These are phyloP conservation scores for Leucoraja ocellata DNA, from an alignment of 2,797 vertebrate species.

Conservation along the genomic window DNA sequence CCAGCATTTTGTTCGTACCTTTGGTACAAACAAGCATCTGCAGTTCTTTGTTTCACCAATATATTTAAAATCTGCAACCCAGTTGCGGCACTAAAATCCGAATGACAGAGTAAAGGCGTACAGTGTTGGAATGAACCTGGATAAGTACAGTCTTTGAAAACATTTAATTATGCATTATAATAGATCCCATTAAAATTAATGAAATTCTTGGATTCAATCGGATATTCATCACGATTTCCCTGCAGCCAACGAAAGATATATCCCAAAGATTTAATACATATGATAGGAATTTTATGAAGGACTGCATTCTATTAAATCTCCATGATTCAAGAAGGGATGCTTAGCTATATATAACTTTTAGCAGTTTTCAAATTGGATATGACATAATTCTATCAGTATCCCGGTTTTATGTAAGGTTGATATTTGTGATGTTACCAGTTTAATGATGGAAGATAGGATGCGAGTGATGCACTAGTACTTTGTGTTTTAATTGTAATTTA, in stretches of 20 bases:
- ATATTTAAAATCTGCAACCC: not conserved
- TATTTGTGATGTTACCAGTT: too few species aligned
- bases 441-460: too few species aligned
- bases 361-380: not conserved
- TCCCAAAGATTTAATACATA: not conserved
- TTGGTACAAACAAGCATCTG: too few species aligned
- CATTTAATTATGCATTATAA: not conserved
- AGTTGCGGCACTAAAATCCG: not conserved
- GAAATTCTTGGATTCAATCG: not conserved
- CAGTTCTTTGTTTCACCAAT: not conserved
- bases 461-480: too few species aligned
- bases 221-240: not conserved
- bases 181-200: slow-evolving; percentile 24
- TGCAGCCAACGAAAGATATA: not conserved
- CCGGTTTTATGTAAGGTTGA: too few species aligned
- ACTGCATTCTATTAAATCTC: not conserved
- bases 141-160: not conserved
- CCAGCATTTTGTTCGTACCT: too few species aligned
- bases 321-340: not conserved
- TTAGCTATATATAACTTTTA: not conserved
- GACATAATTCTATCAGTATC: not conserved
- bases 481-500: too few species aligned
- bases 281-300: not conserved
- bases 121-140: not conserved
- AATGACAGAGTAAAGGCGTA: not conserved